Evolutionary conservation across 2,113 vertebrate species (phyloP).

Genomic region (Brienomyrus longianalis): DNA sequence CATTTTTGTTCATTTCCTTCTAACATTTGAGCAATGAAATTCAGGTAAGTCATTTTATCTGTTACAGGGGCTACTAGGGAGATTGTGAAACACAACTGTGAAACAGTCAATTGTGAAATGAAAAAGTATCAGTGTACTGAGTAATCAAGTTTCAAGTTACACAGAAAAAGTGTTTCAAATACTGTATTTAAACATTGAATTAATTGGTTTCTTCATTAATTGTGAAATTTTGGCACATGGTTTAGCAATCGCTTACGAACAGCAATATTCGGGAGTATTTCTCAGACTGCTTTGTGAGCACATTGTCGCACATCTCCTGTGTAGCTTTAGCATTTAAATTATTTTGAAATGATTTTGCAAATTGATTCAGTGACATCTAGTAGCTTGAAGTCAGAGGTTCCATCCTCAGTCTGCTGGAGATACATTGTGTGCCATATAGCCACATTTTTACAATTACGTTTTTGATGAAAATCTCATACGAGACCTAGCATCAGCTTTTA

Average conservation of each 20-base stretch:
- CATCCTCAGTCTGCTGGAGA: neutral
- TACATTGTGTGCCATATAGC: neutral
- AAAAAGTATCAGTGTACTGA: neutral
- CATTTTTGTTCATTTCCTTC: neutral
- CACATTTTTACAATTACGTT: neutral
- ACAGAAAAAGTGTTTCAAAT: neutral
- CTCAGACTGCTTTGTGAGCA: neutral
- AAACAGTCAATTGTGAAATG: neutral
- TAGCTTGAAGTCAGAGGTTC: neutral
- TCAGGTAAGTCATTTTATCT: slow-evolving; percentile 7
- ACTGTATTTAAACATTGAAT: neutral
- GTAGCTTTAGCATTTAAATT: neutral
- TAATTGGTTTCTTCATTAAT: neutral
- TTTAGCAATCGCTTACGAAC: neutral
- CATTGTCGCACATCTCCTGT: neutral
- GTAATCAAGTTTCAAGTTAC: neutral
- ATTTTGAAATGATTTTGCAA: neutral
- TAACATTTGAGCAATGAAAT: neutral
- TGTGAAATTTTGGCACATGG: neutral
- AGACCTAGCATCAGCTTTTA: neutral
- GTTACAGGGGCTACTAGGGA: neutral
- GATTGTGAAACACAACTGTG: neutral
- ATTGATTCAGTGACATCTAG: neutral
- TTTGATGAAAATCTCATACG: neutral
- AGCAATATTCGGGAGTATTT: neutral